Evolutionary conservation across 2,797 vertebrate species (phyloP).

Genomic region (Decapterus maruadsi): DNA sequence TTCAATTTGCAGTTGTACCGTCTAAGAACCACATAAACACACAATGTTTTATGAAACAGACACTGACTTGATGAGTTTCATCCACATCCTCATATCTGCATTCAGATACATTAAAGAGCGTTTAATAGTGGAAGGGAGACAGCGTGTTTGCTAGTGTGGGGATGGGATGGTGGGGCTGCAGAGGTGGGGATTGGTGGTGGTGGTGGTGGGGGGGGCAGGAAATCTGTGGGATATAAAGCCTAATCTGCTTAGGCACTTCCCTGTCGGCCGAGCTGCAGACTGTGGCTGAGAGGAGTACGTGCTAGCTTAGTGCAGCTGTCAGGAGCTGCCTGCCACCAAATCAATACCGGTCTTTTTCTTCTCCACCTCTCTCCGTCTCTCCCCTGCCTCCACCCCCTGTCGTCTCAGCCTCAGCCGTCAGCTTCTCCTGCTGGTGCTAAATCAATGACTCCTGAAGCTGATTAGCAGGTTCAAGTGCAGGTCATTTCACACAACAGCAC

Average conservation of each 20-base stretch:
- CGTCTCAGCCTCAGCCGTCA: slow-evolving; percentile 41
- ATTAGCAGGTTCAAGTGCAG: slow-evolving; percentile 73
- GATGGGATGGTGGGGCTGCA: background rate
- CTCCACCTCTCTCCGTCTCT: slow-evolving; percentile 18
- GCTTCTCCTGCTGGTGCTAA: slow-evolving; percentile 44
- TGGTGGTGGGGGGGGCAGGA: slow-evolving; percentile 34
- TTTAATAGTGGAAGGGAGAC: slow-evolving; percentile 6
- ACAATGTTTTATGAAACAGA: background rate
- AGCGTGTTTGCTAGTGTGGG: background rate
- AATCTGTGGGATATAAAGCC: slow-evolving; percentile 71
- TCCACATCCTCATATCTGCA: background rate
- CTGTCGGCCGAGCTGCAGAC: slow-evolving; percentile 56
- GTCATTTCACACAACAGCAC: slow-evolving; percentile 59
- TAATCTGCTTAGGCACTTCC: slow-evolving; percentile 73
- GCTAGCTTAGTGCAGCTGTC: slow-evolving; percentile 72
- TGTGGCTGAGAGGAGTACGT: slow-evolving; percentile 47
- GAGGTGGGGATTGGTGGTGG: background rate
- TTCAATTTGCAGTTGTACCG: background rate
- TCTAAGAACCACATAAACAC: background rate
- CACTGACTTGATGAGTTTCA: background rate
- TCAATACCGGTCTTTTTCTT: slow-evolving; percentile 68
- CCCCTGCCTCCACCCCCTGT: slow-evolving; percentile 18
- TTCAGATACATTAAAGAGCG: slow-evolving; percentile 21
- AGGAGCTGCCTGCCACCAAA: slow-evolving; percentile 68
- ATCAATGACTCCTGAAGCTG: slow-evolving; percentile 73